Evolutionary conservation across 2,888 invertebrate species (phyloP).

Genomic region (Notocelia uddmanniana): DNA sequence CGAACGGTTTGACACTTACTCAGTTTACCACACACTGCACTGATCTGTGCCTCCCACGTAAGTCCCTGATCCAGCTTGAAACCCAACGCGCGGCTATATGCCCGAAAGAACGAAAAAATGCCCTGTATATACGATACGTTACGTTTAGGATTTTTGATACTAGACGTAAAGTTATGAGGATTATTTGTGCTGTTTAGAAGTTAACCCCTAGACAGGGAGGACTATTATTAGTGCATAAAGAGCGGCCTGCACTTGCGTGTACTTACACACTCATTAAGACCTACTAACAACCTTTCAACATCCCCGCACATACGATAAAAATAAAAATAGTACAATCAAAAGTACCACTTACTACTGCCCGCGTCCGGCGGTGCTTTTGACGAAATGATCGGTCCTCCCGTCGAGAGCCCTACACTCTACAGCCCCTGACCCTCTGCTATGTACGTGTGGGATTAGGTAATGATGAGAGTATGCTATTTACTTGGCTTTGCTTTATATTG

Average conservation of each 20-base stretch:
- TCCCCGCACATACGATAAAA: constrained; percentile 27
- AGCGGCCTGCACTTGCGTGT: background rate
- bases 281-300: background rate
- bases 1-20: no score
- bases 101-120: no score
- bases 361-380: constrained; percentile 63
- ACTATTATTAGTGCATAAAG: background rate
- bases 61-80: no score
- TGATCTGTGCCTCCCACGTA: no score
- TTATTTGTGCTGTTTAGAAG: background rate
- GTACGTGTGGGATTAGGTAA: constrained; percentile 50
- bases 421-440: constrained; percentile 61
- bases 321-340: constrained; percentile 50
- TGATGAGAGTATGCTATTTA: constrained; percentile 19
- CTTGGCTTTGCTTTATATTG: background rate
- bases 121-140: no score
- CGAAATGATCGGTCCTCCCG: constrained; percentile 63
- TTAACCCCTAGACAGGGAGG: background rate
- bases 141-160: no score
- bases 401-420: constrained; percentile 51
- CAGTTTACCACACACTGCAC: no score
- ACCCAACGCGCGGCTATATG: no score
- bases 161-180: background rate
- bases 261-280: constrained; percentile 13
- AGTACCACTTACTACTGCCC: constrained; percentile 54